phyloP scores from a whole-genome alignment of 2,797 vertebrate species.

The Labeo calbasu region DNA sequence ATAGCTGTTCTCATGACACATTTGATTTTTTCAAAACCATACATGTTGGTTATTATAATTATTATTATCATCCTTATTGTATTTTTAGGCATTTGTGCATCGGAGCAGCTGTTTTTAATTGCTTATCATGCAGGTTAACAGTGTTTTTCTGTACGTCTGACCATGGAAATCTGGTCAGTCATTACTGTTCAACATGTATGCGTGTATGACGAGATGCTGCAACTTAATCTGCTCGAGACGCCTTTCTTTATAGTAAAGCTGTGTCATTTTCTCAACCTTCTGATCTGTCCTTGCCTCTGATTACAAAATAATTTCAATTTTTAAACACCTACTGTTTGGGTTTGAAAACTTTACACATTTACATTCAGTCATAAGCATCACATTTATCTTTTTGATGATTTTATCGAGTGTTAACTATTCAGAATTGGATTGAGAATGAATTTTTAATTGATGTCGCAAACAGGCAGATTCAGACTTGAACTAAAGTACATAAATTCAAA shows the following conservation, averaged over 20 bases:
- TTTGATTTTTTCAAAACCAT: conserved; percentile 9
- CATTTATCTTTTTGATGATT: background rate
- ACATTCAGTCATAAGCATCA: background rate
- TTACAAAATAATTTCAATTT: conserved; percentile 8
- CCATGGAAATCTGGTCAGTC: conserved; percentile 69
- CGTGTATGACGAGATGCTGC: conserved; percentile 81
- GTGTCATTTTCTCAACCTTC: conserved; percentile 80
- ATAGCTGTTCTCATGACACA: conserved; percentile 29
- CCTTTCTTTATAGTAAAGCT: conserved; percentile 85
- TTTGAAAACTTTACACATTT: background rate
- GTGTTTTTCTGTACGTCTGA: conserved; percentile 76
- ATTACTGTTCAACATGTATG: conserved; percentile 82
- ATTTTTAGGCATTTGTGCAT: conserved; percentile 66
- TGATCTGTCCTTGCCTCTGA: conserved; percentile 49
- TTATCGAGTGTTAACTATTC: no score
- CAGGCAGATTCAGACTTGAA: no score
- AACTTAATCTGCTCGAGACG: conserved; percentile 78
- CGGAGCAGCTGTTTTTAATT: conserved; percentile 68
- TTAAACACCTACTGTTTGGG: background rate
- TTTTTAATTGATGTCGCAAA: no score
- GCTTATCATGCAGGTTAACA: conserved; percentile 74
- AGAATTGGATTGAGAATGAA: no score
- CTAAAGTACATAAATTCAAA: no score
- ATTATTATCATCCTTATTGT: conserved; percentile 51
- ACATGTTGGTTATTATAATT: conserved; percentile 21